A percentile compares a stretch with the other conserved stretches of the same genome.
Conservation (phyloP, 2,113 vertebrate species). For the Platichthys flesus region DNA sequence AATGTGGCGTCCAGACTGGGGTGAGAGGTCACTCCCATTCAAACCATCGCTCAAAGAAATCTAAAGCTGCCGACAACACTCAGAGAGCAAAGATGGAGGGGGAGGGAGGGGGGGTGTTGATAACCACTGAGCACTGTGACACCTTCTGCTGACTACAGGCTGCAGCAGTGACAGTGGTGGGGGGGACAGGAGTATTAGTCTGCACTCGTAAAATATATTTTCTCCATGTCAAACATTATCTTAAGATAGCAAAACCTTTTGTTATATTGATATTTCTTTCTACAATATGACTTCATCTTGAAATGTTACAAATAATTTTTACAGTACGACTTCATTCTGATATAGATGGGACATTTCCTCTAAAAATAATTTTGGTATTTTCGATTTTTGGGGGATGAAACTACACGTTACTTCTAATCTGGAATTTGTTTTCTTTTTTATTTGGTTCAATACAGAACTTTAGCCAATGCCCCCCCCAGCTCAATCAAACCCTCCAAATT, state of each 20-base stretch:
- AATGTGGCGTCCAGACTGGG: conserved; percentile 31
- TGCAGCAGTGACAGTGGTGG: background rate
- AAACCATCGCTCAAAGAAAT: background rate
- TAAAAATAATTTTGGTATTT: background rate
- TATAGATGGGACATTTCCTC: background rate
- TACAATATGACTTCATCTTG: background rate
- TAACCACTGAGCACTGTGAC: no score
- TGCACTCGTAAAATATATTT: background rate
- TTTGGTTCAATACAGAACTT: background rate
- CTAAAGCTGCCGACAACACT: background rate
- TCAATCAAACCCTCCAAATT: background rate
- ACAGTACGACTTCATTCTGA: background rate
- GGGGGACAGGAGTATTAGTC: background rate
- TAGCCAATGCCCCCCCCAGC: background rate
- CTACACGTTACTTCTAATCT: background rate
- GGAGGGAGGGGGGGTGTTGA: background rate
- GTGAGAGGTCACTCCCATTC: conserved; percentile 9
- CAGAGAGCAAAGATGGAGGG: background rate
- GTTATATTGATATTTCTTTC: background rate
- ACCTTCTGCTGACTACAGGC: conserved; percentile 35
- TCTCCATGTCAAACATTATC: background rate
- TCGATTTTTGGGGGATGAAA: background rate
- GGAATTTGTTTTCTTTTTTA: background rate
- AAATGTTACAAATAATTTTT: background rate
- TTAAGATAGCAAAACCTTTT: background rate